A percentile compares a stretch with the other conserved stretches of the same genome.
phyloP scores from a whole-genome alignment of 2,888 invertebrate genomes.

The Apotomis turbidana region DNA sequence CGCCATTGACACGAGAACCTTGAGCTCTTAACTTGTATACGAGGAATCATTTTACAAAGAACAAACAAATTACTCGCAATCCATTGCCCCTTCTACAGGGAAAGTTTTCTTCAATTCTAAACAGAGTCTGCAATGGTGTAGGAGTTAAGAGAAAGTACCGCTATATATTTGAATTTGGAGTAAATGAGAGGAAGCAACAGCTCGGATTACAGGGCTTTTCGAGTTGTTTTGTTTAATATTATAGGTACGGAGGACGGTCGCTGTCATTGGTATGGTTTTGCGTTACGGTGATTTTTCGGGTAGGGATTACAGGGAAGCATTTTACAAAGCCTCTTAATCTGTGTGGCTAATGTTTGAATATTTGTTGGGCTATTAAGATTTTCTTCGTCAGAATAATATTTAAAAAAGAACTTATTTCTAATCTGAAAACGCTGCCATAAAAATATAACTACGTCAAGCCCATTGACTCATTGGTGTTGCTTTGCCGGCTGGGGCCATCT shows the following conservation, averaged over 20 bases:
- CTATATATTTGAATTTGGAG: slow-evolving; percentile 12
- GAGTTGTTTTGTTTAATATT: slow-evolving; percentile 34
- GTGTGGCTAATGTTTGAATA: not conserved
- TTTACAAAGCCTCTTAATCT: no score
- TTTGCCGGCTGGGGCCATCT: no score
- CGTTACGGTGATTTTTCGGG: slow-evolving; percentile 7
- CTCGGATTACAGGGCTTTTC: slow-evolving; percentile 39
- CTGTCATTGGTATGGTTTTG: slow-evolving; percentile 14
- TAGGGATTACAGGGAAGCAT: not conserved
- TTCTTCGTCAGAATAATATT: no score
- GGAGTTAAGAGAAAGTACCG: not conserved
- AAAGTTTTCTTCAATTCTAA: not conserved
- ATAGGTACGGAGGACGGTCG: not conserved
- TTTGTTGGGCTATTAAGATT: no score
- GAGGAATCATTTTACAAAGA: slow-evolving; percentile 3
- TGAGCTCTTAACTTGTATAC: slow-evolving; percentile 23
- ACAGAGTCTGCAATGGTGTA: slow-evolving; percentile 11
- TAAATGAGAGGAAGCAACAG: slow-evolving; percentile 25
- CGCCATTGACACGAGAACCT: slow-evolving; percentile 41
- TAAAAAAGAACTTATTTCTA: no score
- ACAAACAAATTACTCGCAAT: slow-evolving; percentile 1
- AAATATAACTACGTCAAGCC: no score
- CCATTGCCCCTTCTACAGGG: slow-evolving; percentile 13
- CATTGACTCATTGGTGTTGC: no score
- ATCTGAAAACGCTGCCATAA: no score